Conservation (phyloP, 2,797 vertebrate genomes). For the Oceanodroma leucorhoa region DNA sequence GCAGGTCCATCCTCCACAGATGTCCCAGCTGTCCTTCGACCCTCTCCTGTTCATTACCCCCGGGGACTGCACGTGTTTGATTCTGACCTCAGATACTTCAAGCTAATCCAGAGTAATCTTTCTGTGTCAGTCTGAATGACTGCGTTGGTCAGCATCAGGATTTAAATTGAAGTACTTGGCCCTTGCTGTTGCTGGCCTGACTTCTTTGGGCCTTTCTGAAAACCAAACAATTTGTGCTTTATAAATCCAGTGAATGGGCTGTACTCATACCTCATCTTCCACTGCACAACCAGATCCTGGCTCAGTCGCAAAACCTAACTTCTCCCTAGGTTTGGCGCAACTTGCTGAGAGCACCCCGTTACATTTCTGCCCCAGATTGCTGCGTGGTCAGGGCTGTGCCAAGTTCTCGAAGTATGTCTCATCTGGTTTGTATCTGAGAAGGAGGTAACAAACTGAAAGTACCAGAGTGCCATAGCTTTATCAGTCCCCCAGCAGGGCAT, state of each 20-base stretch:
- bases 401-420: not conserved
- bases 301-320: not conserved
- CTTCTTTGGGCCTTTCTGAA: constrained; percentile 17
- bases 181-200: not conserved
- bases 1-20: not conserved
- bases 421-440: not conserved
- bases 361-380: not conserved
- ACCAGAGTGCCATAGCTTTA: not conserved
- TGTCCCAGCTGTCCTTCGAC: not conserved
- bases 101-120: constrained; percentile 4
- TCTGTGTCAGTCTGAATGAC: constrained; percentile 4
- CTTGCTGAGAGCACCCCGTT: not conserved
- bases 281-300: not conserved
- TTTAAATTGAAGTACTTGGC: constrained; percentile 42
- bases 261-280: constrained; percentile 1
- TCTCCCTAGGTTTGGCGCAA: not conserved
- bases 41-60: not conserved
- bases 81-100: constrained; percentile 19
- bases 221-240: constrained; percentile 49
- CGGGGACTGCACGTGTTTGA: not conserved
- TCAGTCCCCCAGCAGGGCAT: not conserved
- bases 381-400: not conserved
- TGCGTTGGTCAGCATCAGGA: not conserved
- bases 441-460: not conserved
- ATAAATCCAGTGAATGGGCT: constrained; percentile 27